These are phyloP conservation scores for Macroramphosus scolopax DNA, from an alignment of 2,797 vertebrate genomes.

Conservation along the genomic window DNA sequence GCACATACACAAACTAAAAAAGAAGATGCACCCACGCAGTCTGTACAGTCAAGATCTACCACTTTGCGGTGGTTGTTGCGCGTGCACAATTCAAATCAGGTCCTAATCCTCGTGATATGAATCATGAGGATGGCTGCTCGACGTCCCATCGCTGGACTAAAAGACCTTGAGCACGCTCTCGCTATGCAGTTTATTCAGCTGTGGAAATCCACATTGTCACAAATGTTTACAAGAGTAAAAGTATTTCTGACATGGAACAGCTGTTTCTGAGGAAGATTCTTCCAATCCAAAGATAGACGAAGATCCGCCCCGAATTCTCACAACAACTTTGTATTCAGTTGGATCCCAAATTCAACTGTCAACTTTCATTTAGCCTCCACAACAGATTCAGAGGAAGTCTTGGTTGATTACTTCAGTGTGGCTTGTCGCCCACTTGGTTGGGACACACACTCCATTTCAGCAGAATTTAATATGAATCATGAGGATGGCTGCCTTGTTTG, in stretches of 20 bases:
- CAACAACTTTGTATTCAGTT: slow-evolving; percentile 13
- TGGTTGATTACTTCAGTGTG: slow-evolving; percentile 8
- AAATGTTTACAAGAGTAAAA: slow-evolving; percentile 43
- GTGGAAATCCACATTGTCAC: slow-evolving; percentile 31
- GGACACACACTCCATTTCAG: not conserved
- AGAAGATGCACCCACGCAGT: too few relatives aligned
- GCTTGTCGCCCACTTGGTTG: slow-evolving; percentile 3
- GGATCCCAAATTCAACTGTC: slow-evolving; percentile 4
- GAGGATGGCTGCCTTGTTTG: slow-evolving; percentile 7
- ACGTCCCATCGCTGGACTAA: not conserved
- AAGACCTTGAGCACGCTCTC: slow-evolving; percentile 6
- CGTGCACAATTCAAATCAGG: too few relatives aligned
- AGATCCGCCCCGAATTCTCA: slow-evolving; percentile 10
- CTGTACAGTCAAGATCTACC: too few relatives aligned
- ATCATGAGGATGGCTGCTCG: not conserved
- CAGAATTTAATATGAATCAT: slow-evolving; percentile 20
- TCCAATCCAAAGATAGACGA: slow-evolving; percentile 32
- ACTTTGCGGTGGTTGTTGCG: too few relatives aligned
- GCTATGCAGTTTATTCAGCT: slow-evolving; percentile 47
- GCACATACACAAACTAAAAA: too few relatives aligned
- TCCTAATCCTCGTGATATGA: not conserved
- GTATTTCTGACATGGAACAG: slow-evolving; percentile 39
- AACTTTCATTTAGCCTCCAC: not conserved
- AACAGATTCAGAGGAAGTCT: not conserved
- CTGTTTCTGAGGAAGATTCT: slow-evolving; percentile 41